Evolutionary conservation across 2,113 vertebrate species (phyloP).

Genomic region (Myrmophylax atrothorax): DNA sequence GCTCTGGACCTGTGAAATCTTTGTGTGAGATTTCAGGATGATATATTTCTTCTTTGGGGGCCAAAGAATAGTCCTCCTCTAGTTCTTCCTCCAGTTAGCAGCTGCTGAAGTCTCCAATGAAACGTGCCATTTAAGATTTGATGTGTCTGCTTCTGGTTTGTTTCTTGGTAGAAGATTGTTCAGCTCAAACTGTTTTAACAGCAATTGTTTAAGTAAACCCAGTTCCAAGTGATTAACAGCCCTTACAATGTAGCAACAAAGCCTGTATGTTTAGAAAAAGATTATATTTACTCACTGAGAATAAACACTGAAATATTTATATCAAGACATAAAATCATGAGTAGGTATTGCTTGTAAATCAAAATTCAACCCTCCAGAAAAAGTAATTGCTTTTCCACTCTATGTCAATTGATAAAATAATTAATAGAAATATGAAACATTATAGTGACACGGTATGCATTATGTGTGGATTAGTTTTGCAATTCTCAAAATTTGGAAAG

Average conservation of each 20-base stretch:
- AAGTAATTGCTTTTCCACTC: background rate
- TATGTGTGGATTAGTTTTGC: background rate
- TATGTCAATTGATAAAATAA: background rate
- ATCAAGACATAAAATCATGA: background rate
- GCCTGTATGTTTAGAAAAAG: slow-evolving; percentile 32
- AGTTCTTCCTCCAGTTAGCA: background rate
- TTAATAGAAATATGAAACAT: background rate
- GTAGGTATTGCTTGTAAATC: slow-evolving; percentile 2
- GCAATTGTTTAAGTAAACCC: slow-evolving; percentile 4
- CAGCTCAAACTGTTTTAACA: background rate
- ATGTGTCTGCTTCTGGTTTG: background rate
- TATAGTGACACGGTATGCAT: background rate
- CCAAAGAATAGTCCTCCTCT: background rate
- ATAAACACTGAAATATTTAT: slow-evolving; percentile 65
- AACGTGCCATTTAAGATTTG: background rate
- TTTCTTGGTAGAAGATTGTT: background rate
- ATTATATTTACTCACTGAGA: slow-evolving; percentile 34
- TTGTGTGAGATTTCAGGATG: background rate
- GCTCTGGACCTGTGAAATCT: background rate
- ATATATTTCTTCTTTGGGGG: background rate
- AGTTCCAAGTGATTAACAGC: slow-evolving; percentile 20
- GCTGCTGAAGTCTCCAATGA: background rate
- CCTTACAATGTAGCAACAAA: slow-evolving; percentile 4
- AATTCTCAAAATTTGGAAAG: background rate
- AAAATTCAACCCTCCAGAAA: slow-evolving; percentile 11